Evolutionary conservation across 2,113 vertebrate species (phyloP), one percentile per base, ranked within the genome.

Genomic region (Callipepla squamata): DNA sequence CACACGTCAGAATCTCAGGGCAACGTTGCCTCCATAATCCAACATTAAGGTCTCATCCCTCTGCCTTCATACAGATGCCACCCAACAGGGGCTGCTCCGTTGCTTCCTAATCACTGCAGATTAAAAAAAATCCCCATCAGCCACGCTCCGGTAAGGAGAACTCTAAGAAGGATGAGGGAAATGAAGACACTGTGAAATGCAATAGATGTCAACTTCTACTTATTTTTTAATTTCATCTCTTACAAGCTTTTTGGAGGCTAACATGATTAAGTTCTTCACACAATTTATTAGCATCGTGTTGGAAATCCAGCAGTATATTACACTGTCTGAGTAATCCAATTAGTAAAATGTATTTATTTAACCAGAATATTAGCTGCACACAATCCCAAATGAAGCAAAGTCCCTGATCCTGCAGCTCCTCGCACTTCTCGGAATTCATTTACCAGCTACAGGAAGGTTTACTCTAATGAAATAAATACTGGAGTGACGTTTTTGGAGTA

Each of bases 201-300:
- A 97, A 91, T 89, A 93, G 91, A 94, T 96, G 97, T 97, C 95
- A 96, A 83, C 96, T 91, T 90, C 28, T 96, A 95, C 96, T 94
- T 97, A 94, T 96, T 97, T 96, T 97, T 96, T 97, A 97, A 96
- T 97, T 96, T 97, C 94, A 95, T 97, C 96, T 96, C 96, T 92
- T 95, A 96, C 96, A 96, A 97, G 97, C 97, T 97, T 96, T 97
- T 87, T 72, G 96, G 95, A 94, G 83, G 93, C 97, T 97, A 96
- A 97, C 96, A 89, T 97, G 97, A 97, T 98, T 98, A 97, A 97
- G 95, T 95, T 97, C 97, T 96, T 97, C 97, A 96, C 96, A 94
- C 97, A 97, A 97, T 98, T 97, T 96, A 98, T 98, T 98, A 98
- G 97, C 97, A 95, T 96, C 96, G 2, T 97, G 97, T 97, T 95